Evolutionary conservation across 2,888 invertebrate genomes (phyloP).

Genomic region (Crossocerus cetratus): DNA sequence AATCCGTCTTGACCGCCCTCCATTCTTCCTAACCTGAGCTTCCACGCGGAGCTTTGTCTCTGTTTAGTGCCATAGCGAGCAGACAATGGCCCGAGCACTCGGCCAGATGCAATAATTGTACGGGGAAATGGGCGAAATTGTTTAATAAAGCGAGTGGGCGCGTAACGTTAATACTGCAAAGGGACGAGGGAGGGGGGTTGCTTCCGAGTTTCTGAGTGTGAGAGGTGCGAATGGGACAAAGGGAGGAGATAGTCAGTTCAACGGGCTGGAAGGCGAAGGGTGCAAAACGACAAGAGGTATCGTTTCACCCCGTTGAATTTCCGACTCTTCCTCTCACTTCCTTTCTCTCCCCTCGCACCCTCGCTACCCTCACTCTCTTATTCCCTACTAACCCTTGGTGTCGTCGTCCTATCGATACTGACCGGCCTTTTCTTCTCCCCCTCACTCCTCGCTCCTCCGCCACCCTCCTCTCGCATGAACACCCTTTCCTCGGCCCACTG

Average conservation of each 20-base stretch:
- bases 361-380: background rate
- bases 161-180: slow-evolving; percentile 17
- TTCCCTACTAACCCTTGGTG: slow-evolving; percentile 36
- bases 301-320: slow-evolving; percentile 32
- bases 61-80: too few relatives aligned
- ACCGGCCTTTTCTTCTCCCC: background rate
- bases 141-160: slow-evolving; percentile 17
- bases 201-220: background rate
- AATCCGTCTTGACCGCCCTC: too few relatives aligned
- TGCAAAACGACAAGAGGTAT: slow-evolving; percentile 49
- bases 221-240: slow-evolving; percentile 29
- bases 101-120: background rate
- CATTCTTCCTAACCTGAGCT: too few relatives aligned
- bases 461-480: slow-evolving; percentile 28
- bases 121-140: background rate
- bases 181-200: slow-evolving; percentile 5
- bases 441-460: background rate
- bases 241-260: slow-evolving; percentile 41
- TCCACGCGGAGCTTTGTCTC: too few relatives aligned
- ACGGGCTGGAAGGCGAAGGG: slow-evolving; percentile 37
- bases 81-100: too few relatives aligned
- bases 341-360: slow-evolving; percentile 15
- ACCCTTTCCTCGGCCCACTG: slow-evolving; percentile 20
- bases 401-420: slow-evolving; percentile 37
- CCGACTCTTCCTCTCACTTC: slow-evolving; percentile 31